A percentile compares a stretch with the other conserved stretches of the same genome.
These are phyloP conservation scores for Andrena camellia DNA, from an alignment of 2,888 invertebrate genomes.

Conservation along the genomic window DNA sequence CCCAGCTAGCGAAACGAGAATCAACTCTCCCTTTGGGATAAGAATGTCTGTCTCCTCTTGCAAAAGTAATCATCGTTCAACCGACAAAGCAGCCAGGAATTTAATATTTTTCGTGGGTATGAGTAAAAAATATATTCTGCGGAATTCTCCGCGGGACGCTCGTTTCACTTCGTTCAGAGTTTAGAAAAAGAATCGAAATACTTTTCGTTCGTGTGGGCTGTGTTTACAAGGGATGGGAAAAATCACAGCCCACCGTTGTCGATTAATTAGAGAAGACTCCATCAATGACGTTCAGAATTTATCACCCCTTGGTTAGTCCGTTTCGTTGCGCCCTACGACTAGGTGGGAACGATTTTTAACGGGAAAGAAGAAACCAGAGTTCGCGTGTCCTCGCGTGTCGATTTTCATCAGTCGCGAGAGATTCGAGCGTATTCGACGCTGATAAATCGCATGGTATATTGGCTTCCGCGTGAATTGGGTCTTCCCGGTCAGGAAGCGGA, in stretches of 20 bases:
- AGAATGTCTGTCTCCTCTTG: neutral
- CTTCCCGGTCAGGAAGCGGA: neutral
- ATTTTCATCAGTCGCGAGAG: conserved; percentile 34
- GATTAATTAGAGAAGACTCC: conserved; percentile 64
- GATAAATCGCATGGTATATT: conserved; percentile 42
- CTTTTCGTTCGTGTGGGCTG: too few relatives aligned
- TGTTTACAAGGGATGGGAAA: neutral
- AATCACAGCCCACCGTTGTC: conserved; percentile 27
- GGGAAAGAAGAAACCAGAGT: conserved; percentile 45
- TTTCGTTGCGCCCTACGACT: conserved; percentile 1
- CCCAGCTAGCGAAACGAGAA: neutral
- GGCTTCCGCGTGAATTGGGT: conserved; percentile 20
- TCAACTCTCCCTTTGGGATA: neutral
- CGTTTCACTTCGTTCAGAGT: neutral
- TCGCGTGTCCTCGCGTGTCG: conserved; percentile 39
- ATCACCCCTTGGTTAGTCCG: conserved; percentile 41
- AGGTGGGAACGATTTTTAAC: conserved; percentile 23
- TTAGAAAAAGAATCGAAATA: neutral
- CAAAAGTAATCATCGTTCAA: neutral
- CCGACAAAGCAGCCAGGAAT: neutral
- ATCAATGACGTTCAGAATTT: conserved; percentile 66
- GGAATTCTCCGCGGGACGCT: neutral
- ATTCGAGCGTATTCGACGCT: conserved; percentile 24
- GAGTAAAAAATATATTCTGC: neutral
- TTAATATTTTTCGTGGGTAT: neutral